phyloP scores from a whole-genome alignment of 1,140 invertebrate species.

The Trichonephila clavata region DNA sequence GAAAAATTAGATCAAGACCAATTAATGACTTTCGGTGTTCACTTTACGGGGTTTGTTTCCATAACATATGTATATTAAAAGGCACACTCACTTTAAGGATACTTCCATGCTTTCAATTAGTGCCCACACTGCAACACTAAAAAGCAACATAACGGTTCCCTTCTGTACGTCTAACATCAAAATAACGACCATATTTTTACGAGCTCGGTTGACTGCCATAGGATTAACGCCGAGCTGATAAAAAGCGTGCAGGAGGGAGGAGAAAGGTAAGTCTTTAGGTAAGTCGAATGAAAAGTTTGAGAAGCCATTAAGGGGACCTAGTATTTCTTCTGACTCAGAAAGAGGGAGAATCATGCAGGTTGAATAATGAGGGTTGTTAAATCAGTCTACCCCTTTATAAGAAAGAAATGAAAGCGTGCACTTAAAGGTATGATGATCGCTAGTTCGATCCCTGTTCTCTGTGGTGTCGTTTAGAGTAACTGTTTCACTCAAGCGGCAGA shows the following conservation, averaged over 20 bases:
- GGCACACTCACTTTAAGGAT: constrained; percentile 12
- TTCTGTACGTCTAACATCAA: constrained; percentile 33
- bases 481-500: constrained; percentile 14
- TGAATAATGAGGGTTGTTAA: constrained; percentile 41
- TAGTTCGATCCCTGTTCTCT: constrained; percentile 30
- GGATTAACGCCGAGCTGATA: neutral
- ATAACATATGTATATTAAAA: constrained; percentile 49
- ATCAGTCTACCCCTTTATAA: constrained; percentile 22
- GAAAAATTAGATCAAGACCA: constrained; percentile 25
- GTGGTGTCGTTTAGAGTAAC: constrained; percentile 37
- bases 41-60: constrained; percentile 23
- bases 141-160: neutral
- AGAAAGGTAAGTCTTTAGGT: constrained; percentile 22
- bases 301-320: neutral
- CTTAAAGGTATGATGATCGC: constrained; percentile 37
- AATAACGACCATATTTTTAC: constrained; percentile 55
- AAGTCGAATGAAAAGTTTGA: constrained; percentile 38
- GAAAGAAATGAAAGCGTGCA: constrained; percentile 29
- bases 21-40: neutral
- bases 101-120: constrained; percentile 39
- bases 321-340: neutral
- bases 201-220: constrained; percentile 16
- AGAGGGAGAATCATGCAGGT: constrained; percentile 14
- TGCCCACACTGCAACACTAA: constrained; percentile 29
- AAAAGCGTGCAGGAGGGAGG: neutral